These are phyloP conservation scores for Sander lucioperca DNA, from an alignment of 2,113 vertebrate genomes.

Conservation along the genomic window DNA sequence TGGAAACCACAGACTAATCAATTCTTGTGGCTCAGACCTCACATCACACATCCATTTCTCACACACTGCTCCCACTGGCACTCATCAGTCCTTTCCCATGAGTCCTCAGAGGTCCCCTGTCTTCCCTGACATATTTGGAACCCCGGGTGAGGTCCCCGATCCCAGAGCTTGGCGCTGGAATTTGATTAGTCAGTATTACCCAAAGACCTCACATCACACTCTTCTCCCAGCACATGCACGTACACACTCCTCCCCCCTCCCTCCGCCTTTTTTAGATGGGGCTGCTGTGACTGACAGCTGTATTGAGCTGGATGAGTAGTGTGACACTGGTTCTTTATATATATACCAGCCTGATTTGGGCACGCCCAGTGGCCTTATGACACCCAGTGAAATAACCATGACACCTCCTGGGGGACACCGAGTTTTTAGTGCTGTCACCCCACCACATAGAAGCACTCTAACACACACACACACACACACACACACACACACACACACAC, in stretches of 20 bases:
- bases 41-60: slow-evolving; percentile 17
- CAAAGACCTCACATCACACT: slow-evolving; percentile 15
- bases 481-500: too few species aligned
- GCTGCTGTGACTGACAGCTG: slow-evolving; percentile 70
- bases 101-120: slow-evolving; percentile 13
- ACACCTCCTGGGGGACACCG: slow-evolving; percentile 20
- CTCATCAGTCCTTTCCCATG: slow-evolving; percentile 37
- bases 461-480: not conserved
- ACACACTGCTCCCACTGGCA: slow-evolving; percentile 30
- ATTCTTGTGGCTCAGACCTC: slow-evolving; percentile 15
- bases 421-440: slow-evolving; percentile 58
- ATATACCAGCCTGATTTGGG: slow-evolving; percentile 17
- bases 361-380: slow-evolving; percentile 53
- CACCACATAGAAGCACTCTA: not conserved
- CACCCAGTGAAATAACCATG: slow-evolving; percentile 33
- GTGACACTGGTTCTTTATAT: slow-evolving; percentile 46
- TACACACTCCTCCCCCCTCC: not conserved
- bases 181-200: slow-evolving; percentile 44
- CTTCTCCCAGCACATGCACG: not conserved
- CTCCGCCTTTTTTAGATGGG: slow-evolving; percentile 22
- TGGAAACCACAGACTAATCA: slow-evolving; percentile 24
- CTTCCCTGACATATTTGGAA: slow-evolving; percentile 51
- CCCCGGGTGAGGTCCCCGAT: slow-evolving; percentile 34
- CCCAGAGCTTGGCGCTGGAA: slow-evolving; percentile 32
- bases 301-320: slow-evolving; percentile 56